Base-by-base conservation (phyloP, 1,140 invertebrate genomes). In the Pectinophora gossypiella region DNA sequence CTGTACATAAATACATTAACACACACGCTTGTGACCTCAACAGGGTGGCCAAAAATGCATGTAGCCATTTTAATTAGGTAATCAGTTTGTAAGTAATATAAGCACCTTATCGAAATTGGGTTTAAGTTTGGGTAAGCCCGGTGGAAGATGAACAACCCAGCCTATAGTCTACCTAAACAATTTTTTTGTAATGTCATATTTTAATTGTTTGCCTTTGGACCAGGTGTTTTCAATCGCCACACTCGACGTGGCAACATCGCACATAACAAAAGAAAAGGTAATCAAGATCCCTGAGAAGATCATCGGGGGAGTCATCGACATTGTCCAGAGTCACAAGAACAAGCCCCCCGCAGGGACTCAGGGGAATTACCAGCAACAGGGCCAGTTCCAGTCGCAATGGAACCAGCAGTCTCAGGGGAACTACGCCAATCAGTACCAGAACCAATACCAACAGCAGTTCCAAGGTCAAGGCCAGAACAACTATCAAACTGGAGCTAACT, bases 301-400 rank as follows among this genome's bases (percentile, higher is more conserved):
- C 12, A 75, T 85, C 7, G 78, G 75, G 5, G 76, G 81, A 4
- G 75, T 85, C 10, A 85, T 86, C 12, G 80, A 86, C 43, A 76
- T 83, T 2, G 79, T 83, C 1, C 79, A 83, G 22, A 78, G 64
- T 19, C 80, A 86, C 46, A 86, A 86, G 55, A 76, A 76, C 54
- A 83, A 82, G 19, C 76, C 78, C 0, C 27, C 52, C 0, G 48
- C 78, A 0, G 35, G 51, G 0, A 50, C 55, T 0, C 67, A 66
- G 45, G 57, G 54, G 12, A 42, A 48, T 19, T 68, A 60, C 32
- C 54, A 56, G 13, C 59, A 56, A 20, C 75, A 65, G 23, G 53
- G 13, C 0, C 54, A 56, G 23, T 19, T 18, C 21, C 54, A 61
- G 52, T 63, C 61, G 53, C 7, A 48, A 43, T 43, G 51, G 42